phyloP scores from a whole-genome alignment of 2,797 vertebrate species.

The Pachyuromys duprasi region DNA sequence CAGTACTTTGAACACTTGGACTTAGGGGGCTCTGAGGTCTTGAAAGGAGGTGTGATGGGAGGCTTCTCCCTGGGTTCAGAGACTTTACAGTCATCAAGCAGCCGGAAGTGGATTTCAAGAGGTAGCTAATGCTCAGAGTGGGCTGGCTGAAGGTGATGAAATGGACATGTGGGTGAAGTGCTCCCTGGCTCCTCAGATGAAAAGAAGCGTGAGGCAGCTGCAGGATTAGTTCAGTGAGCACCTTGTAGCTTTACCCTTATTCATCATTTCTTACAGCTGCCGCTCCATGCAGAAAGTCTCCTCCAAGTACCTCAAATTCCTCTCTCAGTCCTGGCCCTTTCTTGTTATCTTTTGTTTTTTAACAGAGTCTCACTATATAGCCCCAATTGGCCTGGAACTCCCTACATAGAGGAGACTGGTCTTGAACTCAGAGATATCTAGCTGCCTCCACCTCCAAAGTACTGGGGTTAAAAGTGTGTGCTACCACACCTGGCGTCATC shows the following conservation, averaged over 20 bases:
- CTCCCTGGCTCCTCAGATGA: background rate
- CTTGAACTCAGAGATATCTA: background rate
- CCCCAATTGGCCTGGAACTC: background rate
- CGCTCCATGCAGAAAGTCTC: background rate
- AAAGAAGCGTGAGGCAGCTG: background rate
- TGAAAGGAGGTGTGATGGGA: conserved; percentile 10
- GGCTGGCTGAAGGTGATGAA: background rate
- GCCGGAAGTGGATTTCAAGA: background rate
- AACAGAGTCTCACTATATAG: background rate
- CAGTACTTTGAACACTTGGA: conserved; percentile 55
- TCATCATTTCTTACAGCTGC: background rate
- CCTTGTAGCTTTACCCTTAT: background rate
- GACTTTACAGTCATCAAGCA: background rate
- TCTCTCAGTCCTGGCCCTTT: conserved; percentile 41
- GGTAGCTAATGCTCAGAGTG: background rate
- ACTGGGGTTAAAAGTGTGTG: background rate
- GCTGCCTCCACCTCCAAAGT: too few relatives aligned
- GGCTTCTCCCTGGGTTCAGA: background rate
- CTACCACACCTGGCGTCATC: background rate
- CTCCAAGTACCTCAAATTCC: conserved; percentile 1
- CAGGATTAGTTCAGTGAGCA: background rate
- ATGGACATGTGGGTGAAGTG: background rate
- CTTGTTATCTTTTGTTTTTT: background rate
- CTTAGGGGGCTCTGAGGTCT: conserved; percentile 2
- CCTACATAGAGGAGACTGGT: background rate